phyloP scores from a whole-genome alignment of 2,888 invertebrate genomes.

The Drosophila atroscutellata region DNA sequence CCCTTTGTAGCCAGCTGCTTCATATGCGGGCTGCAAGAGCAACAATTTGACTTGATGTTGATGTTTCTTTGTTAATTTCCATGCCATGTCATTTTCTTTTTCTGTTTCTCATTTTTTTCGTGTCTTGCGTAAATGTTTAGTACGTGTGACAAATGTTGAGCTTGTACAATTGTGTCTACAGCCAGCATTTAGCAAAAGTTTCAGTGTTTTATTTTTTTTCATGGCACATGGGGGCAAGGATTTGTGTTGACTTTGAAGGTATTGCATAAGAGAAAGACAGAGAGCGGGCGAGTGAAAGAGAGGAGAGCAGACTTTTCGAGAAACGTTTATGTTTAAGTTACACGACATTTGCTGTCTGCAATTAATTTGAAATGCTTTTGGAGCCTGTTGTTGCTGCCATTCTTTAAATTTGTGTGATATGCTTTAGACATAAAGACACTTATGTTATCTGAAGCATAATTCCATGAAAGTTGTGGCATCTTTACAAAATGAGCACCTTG shows the following conservation, averaged over 20 bases:
- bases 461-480: neutral
- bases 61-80: conserved; percentile 78
- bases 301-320: conserved; percentile 35
- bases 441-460: neutral
- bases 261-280: conserved; percentile 58
- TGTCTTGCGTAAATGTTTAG: conserved; percentile 51
- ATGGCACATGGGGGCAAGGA: conserved; percentile 34
- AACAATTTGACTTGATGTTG: conserved; percentile 72
- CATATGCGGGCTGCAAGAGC: conserved; percentile 56
- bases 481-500: neutral
- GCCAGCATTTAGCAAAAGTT: conserved; percentile 61
- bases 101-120: conserved; percentile 8
- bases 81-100: conserved; percentile 49
- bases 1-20: conserved; percentile 19
- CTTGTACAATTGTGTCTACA: conserved; percentile 73
- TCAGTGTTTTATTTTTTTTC: conserved; percentile 16
- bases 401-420: conserved; percentile 16
- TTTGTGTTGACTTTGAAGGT: conserved; percentile 54
- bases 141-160: conserved; percentile 77
- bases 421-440: neutral
- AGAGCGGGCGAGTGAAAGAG: neutral
- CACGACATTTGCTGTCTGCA: conserved; percentile 70
- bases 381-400: conserved; percentile 26
- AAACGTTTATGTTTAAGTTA: conserved; percentile 75
- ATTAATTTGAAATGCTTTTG: conserved; percentile 71